Base-by-base conservation (phyloP, 2,113 vertebrate genomes). In the Hassar affinis region DNA sequence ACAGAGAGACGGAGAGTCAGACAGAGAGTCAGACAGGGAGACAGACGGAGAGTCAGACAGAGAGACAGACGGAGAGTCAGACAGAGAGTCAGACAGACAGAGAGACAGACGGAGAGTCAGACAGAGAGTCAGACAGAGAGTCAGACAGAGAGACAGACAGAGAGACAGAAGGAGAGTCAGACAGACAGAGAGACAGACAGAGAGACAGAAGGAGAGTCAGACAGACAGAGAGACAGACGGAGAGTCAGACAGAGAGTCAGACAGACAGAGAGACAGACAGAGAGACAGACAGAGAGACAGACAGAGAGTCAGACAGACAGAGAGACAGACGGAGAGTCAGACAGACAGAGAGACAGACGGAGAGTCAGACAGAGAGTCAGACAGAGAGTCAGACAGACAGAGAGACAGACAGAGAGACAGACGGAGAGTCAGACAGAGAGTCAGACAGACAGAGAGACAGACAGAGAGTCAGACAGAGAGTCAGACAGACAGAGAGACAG, bases 241-340 rank as follows among this genome's bases (percentile, higher is more conserved):
- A 42, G 38, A 42, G 6, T 42, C n/a, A 42, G 38, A 57, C 0
- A 25, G 54, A 9, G 20, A n/a, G 25, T n/a, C n/a, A 59, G 2
- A 59, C 22, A n/a, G 57, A n/a, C 22, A 27, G 25, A 42, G 38
- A 69, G 71, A 20, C 42, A 74, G 30, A 22, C 45, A 64, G 8
- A 47, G 25, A 72, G 27, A 72, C 10, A 35, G 77, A 61, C 5
- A 57, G 18, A 75, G 25, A 72, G 80, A 85, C 22, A 71, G 56
- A 80, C 9, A 62, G 51, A 71, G 3, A n/a, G 59, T 14, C 8
- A 42, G 38, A 42, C 38, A 62, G 30, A 62, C 9, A 15, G 49
- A 56, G 30, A 69, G 20, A 80, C 8, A 64, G 59, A 15, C 20
- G 20, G 30, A 56, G 8, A 49, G 47, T 1, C 7, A 69, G 71